Percentiles rank a stretch among this genome's conserved stretches.
phyloP scores from a whole-genome alignment of 2,888 invertebrate species.

The Calameuta idolon region DNA sequence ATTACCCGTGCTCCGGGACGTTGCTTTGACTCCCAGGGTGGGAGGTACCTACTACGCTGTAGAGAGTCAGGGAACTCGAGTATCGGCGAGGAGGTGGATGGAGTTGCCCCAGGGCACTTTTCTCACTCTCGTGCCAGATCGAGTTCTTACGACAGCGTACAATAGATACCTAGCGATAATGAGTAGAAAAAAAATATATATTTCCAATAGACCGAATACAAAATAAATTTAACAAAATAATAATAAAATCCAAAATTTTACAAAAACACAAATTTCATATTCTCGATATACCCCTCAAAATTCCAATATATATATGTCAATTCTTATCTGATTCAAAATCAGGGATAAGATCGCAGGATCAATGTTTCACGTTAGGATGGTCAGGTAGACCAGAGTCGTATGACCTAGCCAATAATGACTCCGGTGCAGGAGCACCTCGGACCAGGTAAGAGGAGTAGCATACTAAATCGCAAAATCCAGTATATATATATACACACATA shows the following conservation, averaged over 20 bases:
- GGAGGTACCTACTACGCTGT: constrained; percentile 28
- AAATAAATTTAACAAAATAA: neutral
- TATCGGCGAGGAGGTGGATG: neutral
- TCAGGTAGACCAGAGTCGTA: neutral
- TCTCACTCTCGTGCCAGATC: constrained; percentile 47
- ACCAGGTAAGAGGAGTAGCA: neutral
- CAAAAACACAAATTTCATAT: too few species aligned
- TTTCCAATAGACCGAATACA: neutral
- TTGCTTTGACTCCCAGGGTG: constrained; percentile 32
- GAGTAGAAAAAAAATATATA: neutral
- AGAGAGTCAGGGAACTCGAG: constrained; percentile 25
- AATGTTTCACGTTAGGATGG: neutral
- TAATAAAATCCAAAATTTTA: neutral
- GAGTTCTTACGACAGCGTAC: constrained; percentile 24
- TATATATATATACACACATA: neutral
- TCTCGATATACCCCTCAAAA: too few species aligned
- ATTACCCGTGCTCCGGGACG: constrained; percentile 41
- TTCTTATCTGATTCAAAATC: neutral
- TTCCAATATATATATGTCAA: too few species aligned
- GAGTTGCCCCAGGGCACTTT: constrained; percentile 49
- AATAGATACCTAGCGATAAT: neutral
- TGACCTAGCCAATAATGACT: neutral
- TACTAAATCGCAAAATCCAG: neutral
- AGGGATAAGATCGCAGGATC: neutral
- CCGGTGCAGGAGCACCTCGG: neutral